Conservation (phyloP, 2,113 vertebrate species). For the Python bivittatus region DNA sequence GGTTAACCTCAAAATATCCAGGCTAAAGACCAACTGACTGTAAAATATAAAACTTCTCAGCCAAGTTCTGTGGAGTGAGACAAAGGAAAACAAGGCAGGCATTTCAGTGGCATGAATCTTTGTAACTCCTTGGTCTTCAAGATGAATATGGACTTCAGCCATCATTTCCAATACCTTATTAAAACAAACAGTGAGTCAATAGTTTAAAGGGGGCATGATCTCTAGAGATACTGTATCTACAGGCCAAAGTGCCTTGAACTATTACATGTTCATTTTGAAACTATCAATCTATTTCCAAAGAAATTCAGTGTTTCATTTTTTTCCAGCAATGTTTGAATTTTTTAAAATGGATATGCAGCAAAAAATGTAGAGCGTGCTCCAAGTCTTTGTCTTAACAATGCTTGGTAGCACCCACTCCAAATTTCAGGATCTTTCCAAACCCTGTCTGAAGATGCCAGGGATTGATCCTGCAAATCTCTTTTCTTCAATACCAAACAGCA, state of each 20-base stretch:
- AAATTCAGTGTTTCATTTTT: neutral
- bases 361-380: neutral
- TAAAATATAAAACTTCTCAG: slow-evolving; percentile 11
- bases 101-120: neutral
- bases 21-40: slow-evolving; percentile 7
- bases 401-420: neutral
- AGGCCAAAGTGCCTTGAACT: neutral
- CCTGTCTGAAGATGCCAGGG: neutral
- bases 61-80: neutral
- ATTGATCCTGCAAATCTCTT: neutral
- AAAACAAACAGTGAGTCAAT: slow-evolving; percentile 1
- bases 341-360: neutral
- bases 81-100: neutral
- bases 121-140: neutral
- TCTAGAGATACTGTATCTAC: neutral
- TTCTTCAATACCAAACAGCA: neutral
- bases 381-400: neutral
- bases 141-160: slow-evolving; percentile 4
- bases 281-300: neutral
- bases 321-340: neutral
- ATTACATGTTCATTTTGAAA: neutral
- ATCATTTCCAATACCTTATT: slow-evolving; percentile 4
- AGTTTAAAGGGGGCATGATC: neutral
- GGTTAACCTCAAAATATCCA: slow-evolving; percentile 20
- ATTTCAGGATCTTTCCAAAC: neutral